Conservation (phyloP, 1,140 invertebrate genomes). For the Monochamus saltuarius region DNA sequence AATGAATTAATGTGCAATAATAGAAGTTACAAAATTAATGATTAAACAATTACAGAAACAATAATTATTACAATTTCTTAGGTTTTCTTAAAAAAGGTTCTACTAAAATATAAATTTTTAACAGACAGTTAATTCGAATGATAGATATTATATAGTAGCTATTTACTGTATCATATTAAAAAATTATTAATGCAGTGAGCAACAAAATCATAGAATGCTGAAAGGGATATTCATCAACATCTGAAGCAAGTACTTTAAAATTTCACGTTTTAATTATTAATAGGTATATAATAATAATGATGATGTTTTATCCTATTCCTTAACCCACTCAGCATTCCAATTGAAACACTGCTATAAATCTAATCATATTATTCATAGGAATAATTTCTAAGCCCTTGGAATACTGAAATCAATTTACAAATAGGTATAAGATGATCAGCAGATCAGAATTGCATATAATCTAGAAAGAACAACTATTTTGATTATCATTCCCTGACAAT, state of each 20-base stretch:
- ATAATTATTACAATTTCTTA: not conserved
- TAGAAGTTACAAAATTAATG: constrained; percentile 12
- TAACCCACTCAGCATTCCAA: no score
- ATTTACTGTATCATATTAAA: no score
- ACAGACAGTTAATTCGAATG: no score
- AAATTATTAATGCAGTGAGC: no score
- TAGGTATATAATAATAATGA: constrained; percentile 1
- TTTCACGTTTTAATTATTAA: constrained; percentile 1
- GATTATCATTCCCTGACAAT: constrained; percentile 24
- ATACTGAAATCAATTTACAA: constrained; percentile 52
- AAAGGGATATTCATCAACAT: not conserved
- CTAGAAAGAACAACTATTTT: constrained; percentile 29
- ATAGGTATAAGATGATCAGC: constrained; percentile 43
- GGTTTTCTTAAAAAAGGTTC: not conserved
- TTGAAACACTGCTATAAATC: no score
- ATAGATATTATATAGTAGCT: no score
- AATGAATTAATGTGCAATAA: constrained; percentile 7
- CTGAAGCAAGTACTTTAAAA: not conserved
- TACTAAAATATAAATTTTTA: not conserved
- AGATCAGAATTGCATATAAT: constrained; percentile 50
- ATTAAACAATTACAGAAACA: constrained; percentile 8
- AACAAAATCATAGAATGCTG: not conserved
- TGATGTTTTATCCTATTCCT: no score
- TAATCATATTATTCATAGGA: no score
- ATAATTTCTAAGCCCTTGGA: constrained; percentile 36